Percentiles rank a stretch among this genome's conserved stretches.
phyloP scores from a whole-genome alignment of 2,797 vertebrate genomes.

The Tauraco hartlaubi region DNA sequence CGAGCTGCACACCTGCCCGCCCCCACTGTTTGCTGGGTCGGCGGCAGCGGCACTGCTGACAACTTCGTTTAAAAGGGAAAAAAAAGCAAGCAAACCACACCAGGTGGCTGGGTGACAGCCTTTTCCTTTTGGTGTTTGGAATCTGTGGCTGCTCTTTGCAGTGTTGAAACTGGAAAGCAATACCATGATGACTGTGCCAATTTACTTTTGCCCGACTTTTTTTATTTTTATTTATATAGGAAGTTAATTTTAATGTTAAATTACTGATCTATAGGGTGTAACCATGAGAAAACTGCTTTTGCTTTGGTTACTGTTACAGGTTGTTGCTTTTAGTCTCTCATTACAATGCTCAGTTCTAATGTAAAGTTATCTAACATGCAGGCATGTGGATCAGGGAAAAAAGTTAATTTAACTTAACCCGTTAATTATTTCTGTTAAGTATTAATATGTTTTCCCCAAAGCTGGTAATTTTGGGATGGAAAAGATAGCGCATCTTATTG shows the following conservation, averaged over 20 bases:
- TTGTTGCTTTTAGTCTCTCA: constrained; percentile 67
- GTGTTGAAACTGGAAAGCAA: constrained; percentile 77
- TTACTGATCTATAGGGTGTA: constrained; percentile 35
- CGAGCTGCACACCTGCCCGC: not conserved
- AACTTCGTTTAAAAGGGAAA: not conserved
- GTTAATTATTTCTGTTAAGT: constrained; percentile 55
- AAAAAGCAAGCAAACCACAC: not conserved
- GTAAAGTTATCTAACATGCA: constrained; percentile 79
- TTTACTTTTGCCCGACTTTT: constrained; percentile 70
- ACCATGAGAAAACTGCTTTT: constrained; percentile 38
- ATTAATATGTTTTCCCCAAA: constrained; percentile 68
- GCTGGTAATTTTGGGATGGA: constrained; percentile 67
- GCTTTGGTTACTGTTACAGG: constrained; percentile 70
- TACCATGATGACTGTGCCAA: constrained; percentile 83
- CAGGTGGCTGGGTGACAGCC: not conserved
- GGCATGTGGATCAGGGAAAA: constrained; percentile 83
- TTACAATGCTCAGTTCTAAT: constrained; percentile 30
- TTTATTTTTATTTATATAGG: constrained; percentile 74
- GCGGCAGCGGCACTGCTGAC: not conserved
- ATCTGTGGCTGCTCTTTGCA: constrained; percentile 39
- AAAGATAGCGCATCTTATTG: constrained; percentile 2
- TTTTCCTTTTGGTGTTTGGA: not conserved
- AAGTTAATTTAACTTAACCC: constrained; percentile 67
- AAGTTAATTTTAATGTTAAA: constrained; percentile 55
- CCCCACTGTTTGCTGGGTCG: not conserved